These are phyloP conservation scores for Tetrapedia diversipes DNA, from an alignment of 2,888 invertebrate species.

Conservation along the genomic window DNA sequence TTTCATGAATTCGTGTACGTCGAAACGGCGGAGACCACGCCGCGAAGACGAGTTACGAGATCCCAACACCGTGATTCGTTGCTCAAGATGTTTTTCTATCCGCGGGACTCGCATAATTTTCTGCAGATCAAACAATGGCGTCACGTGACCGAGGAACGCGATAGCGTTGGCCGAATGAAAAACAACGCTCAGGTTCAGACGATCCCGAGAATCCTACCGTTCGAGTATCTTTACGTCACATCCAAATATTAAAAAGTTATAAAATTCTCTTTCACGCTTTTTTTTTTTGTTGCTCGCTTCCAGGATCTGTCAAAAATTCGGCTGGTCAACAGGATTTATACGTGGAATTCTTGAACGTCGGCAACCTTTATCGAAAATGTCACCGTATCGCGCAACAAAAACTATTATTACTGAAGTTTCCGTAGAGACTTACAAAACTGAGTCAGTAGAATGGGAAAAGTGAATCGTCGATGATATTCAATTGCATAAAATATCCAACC, in stretches of 20 bases:
- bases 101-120: neutral
- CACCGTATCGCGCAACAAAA: neutral
- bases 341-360: neutral
- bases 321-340: too few species aligned
- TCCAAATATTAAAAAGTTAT: too few species aligned
- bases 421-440: too few species aligned
- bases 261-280: too few species aligned
- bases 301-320: too few species aligned
- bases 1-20: slow-evolving; percentile 32
- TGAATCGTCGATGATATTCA: too few species aligned
- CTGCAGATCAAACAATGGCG: neutral
- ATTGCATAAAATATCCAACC: too few species aligned
- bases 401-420: too few species aligned
- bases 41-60: neutral
- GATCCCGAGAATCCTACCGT: neutral
- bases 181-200: neutral
- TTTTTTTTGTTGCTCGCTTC: too few species aligned
- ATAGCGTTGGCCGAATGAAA: neutral
- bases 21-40: slow-evolving; percentile 12
- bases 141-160: neutral
- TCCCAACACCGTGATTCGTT: neutral
- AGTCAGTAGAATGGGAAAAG: too few species aligned
- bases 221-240: too few species aligned
- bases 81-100: slow-evolving; percentile 1
- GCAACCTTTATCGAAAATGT: neutral